These are phyloP conservation scores for Lepidurus arcticus DNA, from an alignment of 1,140 invertebrate species.

Conservation along the genomic window DNA sequence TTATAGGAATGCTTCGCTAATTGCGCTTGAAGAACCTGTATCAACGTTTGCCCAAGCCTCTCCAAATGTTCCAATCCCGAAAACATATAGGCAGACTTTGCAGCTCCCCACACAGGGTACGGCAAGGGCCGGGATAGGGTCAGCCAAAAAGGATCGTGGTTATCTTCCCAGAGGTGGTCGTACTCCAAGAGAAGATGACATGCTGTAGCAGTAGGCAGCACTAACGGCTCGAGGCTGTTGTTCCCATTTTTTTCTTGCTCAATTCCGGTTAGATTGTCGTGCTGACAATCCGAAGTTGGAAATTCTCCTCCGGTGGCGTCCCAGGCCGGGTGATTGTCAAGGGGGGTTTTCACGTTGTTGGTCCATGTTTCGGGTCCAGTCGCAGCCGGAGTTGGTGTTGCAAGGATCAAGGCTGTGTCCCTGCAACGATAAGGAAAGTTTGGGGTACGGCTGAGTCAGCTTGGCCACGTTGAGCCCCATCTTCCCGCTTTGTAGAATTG, in stretches of 20 bases:
- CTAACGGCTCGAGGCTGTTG: not conserved
- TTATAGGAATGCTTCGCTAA: constrained; percentile 76
- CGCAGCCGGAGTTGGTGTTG: constrained; percentile 16
- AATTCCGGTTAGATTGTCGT: not conserved
- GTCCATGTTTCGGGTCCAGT: constrained; percentile 26
- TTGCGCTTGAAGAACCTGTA: constrained; percentile 61
- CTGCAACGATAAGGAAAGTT: not conserved
- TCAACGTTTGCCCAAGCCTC: constrained; percentile 66
- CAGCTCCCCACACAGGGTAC: constrained; percentile 42
- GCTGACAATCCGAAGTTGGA: not conserved
- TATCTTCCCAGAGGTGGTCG: not conserved
- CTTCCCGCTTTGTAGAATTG: constrained; percentile 18
- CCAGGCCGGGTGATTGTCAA: not conserved
- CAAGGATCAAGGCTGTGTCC: not conserved
- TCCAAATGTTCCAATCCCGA: constrained; percentile 64
- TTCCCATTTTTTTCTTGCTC: not conserved
- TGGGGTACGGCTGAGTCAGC: constrained; percentile 30
- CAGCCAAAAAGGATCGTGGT: constrained; percentile 29
- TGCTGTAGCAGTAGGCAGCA: not conserved
- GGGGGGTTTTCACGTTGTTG: not conserved
- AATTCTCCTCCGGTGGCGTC: not conserved
- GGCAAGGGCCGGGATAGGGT: constrained; percentile 38
- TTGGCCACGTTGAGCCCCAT: constrained; percentile 32
- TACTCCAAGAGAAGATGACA: not conserved
- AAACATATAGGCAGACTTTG: constrained; percentile 50